phyloP scores from a whole-genome alignment of 2,797 vertebrate genomes.

The Acrocephalus scirpaceus region DNA sequence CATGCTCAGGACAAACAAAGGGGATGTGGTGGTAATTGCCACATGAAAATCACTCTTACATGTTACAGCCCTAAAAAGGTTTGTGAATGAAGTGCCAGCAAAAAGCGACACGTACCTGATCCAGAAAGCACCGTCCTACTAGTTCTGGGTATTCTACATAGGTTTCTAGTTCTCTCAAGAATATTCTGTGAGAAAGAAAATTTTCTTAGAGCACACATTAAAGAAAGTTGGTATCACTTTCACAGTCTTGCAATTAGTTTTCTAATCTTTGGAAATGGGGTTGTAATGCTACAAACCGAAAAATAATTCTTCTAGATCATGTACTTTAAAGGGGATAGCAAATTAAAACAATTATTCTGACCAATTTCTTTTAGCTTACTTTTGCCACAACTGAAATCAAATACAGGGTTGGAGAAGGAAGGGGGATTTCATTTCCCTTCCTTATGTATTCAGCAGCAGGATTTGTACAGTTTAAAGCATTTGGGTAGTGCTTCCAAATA shows the following conservation, averaged over 20 bases:
- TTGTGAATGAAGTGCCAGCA: neutral
- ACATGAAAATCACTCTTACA: neutral
- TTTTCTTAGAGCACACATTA: neutral
- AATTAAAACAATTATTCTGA: neutral
- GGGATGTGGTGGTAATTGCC: neutral
- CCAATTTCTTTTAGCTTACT: neutral
- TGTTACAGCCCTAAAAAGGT: neutral
- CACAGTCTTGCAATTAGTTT: neutral
- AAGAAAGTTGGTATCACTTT: neutral
- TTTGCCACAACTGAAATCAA: neutral
- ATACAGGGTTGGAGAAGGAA: neutral
- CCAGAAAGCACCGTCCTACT: constrained; percentile 93
- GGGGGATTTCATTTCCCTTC: neutral
- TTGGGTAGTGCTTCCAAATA: neutral
- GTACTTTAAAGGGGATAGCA: neutral
- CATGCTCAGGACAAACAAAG: neutral
- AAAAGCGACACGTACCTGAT: constrained; percentile 82
- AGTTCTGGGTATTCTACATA: constrained; percentile 91
- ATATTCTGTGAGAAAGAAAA: constrained; percentile 82
- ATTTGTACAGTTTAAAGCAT: neutral
- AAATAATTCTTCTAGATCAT: neutral
- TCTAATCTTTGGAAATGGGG: neutral
- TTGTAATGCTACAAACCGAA: neutral
- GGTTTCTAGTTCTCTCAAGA: constrained; percentile 92
- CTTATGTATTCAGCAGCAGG: neutral